Evolutionary conservation across 2,888 invertebrate species (phyloP), one percentile per base, ranked within the genome.

Genomic region (Acanthosoma haemorrhoidale): DNA sequence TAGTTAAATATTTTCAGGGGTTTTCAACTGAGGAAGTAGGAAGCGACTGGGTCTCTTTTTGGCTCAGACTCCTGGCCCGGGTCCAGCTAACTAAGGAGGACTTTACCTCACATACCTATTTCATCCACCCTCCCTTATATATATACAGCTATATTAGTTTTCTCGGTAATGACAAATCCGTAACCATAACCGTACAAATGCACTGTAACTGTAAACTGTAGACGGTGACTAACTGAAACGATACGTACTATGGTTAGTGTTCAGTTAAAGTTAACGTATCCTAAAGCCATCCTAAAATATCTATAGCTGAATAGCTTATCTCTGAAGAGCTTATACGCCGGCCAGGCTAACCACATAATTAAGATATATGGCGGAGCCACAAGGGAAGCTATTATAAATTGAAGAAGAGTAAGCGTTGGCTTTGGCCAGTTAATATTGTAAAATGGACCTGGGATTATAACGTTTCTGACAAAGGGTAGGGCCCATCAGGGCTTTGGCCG

Each of bases 381-480:
- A n/a, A 51, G 51, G 51, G 51, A 51, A 25, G 51, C 51, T 13
- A 51, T 51, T 51, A 51, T 51, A 51, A 51, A 51, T 51, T 51
- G 51, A 51, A 51, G 51, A 51, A 51, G 25, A 25, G 51, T 4
- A 9, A n/a, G n/a, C n/a, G n/a, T n/a, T n/a, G 51, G 21, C n/a
- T 16, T 25, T n/a, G 51, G 2, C 51, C 51, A 51, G 51, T 51
- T 51, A 51, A 51, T 51, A 51, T 51, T 51, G 29, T 51, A 51
- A 51, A 51, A 25, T 51, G 51, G 51, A 6, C 51, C 25, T n/a
- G 25, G 51, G 51, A 51, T 51, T 51, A 51, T 51, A 51, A 25
- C 25, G 51, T 51, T 51, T 51, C 25, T n/a, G 51, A 25, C 25
- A 25, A 51, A 51, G 51, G 51, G 51, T n/a, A 25, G 21, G 25